Conservation (phyloP, 30 jellyfish, hydroid and myxozoan species). For the Morbakka virulenta region DNA sequence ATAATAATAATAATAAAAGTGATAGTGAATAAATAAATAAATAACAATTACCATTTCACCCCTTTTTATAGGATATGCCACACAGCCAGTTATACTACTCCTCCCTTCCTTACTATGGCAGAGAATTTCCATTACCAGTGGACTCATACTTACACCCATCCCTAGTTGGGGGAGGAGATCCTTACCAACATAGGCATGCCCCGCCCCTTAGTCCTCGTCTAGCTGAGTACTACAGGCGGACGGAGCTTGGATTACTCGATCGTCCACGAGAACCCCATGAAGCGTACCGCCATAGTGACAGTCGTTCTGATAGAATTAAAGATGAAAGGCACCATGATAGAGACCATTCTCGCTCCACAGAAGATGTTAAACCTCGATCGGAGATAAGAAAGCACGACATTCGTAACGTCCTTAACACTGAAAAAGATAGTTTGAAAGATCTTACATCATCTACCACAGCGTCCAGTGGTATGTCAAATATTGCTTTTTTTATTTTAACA, state of each 20-base stretch:
- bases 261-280: conserved; percentile 18
- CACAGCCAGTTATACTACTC: conserved; percentile 62
- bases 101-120: conserved; percentile 77
- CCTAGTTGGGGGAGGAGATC: conserved; percentile 40
- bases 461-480: no score
- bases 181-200: conserved; percentile 47
- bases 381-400: neutral
- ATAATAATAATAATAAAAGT: no score
- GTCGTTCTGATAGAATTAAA: conserved; percentile 1
- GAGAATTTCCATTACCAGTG: conserved; percentile 77
- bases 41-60: no score
- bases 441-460: no score
- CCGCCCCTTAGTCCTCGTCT: conserved; percentile 93
- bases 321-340: neutral
- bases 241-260: conserved; percentile 16
- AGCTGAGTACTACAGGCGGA: conserved; percentile 75
- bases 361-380: neutral
- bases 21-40: no score
- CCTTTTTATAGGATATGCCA: conserved; percentile 47
- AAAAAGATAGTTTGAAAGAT: neutral
- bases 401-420: neutral
- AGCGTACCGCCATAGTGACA: conserved; percentile 9
- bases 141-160: conserved; percentile 81
- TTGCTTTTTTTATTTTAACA: no score
- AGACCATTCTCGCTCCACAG: neutral